Evolutionary conservation across 1,140 invertebrate genomes (phyloP).

Genomic region (Zelostemma sp.): DNA sequence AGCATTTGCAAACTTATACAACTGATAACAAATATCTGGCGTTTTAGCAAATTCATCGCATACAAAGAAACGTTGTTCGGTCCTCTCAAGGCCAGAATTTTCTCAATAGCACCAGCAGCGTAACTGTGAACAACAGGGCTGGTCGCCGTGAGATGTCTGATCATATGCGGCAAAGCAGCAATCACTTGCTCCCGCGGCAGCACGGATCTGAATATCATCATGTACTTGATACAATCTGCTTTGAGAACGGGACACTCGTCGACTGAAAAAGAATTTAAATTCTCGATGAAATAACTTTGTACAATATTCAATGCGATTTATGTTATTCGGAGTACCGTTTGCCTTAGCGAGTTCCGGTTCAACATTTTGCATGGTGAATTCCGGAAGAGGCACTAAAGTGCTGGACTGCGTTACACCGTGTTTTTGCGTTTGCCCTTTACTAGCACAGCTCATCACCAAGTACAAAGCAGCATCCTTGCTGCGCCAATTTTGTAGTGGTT

Average conservation of each 20-base stretch:
- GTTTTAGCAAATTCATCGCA: too few species aligned
- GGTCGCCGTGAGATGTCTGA: slow-evolving; percentile 80
- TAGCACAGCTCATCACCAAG: slow-evolving; percentile 93
- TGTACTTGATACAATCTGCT: slow-evolving; percentile 95
- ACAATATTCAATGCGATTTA: not conserved
- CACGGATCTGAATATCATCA: slow-evolving; percentile 95
- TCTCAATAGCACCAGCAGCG: slow-evolving; percentile 92
- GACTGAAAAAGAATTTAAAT: slow-evolving; percentile 72
- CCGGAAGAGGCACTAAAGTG: slow-evolving; percentile 87
- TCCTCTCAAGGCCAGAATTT: slow-evolving; percentile 82
- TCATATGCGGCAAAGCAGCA: slow-evolving; percentile 81
- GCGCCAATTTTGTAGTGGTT: slow-evolving; percentile 86
- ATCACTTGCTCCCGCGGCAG: slow-evolving; percentile 84
- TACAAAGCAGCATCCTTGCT: slow-evolving; percentile 97
- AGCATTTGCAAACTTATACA: too few species aligned
- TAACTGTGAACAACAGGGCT: slow-evolving; percentile 94
- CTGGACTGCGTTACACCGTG: slow-evolving; percentile 93
- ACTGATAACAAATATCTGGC: too few species aligned
- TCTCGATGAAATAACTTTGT: not conserved
- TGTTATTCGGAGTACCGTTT: slow-evolving; percentile 73
- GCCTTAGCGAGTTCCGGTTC: slow-evolving; percentile 84
- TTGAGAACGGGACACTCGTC: slow-evolving; percentile 92
- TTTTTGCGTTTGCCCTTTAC: slow-evolving; percentile 90
- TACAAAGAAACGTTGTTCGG: slow-evolving; percentile 72
- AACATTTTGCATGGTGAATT: slow-evolving; percentile 90